These are phyloP conservation scores for Odobenus rosmarus DNA, from an alignment of 2,113 vertebrate genomes.

Conservation along the genomic window DNA sequence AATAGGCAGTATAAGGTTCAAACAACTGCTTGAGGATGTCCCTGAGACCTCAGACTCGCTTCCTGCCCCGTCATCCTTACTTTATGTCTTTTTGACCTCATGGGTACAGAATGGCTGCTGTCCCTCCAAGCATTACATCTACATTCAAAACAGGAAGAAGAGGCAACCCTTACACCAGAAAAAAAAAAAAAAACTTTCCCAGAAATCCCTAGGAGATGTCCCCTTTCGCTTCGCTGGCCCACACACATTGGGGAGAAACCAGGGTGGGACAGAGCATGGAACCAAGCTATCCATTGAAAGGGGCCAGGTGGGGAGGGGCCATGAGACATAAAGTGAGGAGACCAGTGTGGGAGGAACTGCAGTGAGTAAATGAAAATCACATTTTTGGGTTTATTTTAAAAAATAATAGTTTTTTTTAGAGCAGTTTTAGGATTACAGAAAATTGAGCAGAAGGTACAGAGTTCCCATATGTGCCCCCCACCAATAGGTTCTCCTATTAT, in stretches of 20 bases:
- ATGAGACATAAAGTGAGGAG: neutral
- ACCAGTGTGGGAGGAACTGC: neutral
- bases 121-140: neutral
- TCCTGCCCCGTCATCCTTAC: neutral
- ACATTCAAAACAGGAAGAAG: neutral
- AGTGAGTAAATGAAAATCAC: neutral
- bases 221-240: neutral
- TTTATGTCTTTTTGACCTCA: neutral
- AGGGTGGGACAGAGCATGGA: neutral
- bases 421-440: neutral
- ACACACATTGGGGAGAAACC: neutral
- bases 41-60: neutral
- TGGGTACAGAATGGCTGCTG: neutral
- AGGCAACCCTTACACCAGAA: neutral
- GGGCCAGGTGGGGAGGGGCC: neutral
- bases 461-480: too few relatives aligned
- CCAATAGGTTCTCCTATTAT: neutral
- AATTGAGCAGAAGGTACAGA: neutral
- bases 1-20: accelerated
- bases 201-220: neutral
- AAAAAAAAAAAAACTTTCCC: neutral
- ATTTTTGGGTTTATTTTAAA: neutral
- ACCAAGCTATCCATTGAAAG: neutral
- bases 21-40: neutral
- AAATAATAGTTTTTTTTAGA: neutral